These are phyloP conservation scores for Trematocara variabile DNA, from an alignment of 2,113 vertebrate genomes.

Conservation along the genomic window DNA sequence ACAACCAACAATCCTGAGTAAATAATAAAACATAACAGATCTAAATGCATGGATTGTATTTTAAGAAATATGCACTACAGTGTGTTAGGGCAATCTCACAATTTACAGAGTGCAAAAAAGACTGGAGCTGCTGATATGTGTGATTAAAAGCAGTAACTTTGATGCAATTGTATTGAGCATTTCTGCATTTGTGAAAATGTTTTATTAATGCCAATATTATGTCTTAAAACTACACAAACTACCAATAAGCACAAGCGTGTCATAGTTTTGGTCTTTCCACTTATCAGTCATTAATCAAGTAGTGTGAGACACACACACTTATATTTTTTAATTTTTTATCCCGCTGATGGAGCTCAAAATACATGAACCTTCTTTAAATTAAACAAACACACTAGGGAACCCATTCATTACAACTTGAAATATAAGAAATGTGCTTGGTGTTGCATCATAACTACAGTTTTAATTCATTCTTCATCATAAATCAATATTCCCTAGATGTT, in stretches of 20 bases:
- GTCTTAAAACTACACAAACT: background rate
- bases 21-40: background rate
- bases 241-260: background rate
- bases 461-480: constrained; percentile 22
- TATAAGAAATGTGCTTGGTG: background rate
- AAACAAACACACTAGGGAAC: background rate
- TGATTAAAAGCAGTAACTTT: background rate
- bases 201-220: background rate
- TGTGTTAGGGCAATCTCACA: background rate
- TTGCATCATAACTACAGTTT: constrained; percentile 33
- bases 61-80: background rate
- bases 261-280: background rate
- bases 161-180: background rate
- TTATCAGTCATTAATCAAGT: background rate
- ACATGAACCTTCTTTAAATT: background rate
- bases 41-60: background rate
- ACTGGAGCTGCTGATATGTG: background rate
- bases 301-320: background rate
- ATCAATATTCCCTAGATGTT: background rate
- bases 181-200: background rate
- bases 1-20: background rate
- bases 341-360: background rate
- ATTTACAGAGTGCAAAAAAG: background rate
- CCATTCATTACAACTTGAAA: background rate
- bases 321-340: background rate